These are phyloP conservation scores for Gorsachius magnificus DNA, from an alignment of 2,797 vertebrate species.

Conservation along the genomic window DNA sequence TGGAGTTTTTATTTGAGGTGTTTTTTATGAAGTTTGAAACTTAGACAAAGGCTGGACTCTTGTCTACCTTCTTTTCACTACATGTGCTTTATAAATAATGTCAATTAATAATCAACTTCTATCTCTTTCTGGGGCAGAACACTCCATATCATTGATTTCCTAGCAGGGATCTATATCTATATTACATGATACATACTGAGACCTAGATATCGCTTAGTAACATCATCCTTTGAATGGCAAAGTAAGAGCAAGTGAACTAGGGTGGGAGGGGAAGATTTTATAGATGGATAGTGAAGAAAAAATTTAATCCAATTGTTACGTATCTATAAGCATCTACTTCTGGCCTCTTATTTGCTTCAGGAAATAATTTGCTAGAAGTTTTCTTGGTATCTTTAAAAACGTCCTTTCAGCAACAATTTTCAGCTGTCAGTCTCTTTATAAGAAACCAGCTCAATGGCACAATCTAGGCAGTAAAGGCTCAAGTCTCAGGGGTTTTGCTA, in stretches of 20 bases:
- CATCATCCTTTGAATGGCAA: background rate
- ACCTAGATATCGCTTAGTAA: background rate
- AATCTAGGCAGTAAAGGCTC: background rate
- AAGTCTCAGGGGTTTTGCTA: background rate
- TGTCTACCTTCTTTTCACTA: background rate
- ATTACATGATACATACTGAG: background rate
- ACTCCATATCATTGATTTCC: slow-evolving; percentile 6
- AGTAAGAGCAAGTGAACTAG: background rate
- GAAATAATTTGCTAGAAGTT: background rate
- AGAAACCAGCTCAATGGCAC: background rate
- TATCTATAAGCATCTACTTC: background rate
- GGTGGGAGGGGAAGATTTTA: background rate
- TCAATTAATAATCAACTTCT: background rate
- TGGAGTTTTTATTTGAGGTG: background rate
- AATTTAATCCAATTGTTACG: background rate
- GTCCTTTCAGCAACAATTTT: background rate
- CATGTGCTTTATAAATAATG: background rate
- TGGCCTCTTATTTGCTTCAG: background rate
- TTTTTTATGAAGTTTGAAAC: background rate
- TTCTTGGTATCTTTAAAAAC: background rate
- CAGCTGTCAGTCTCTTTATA: background rate
- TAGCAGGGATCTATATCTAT: background rate
- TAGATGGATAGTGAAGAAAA: background rate
- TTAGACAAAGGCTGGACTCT: background rate
- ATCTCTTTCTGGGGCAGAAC: background rate